These are phyloP conservation scores for Brachyptera risi DNA, from an alignment of 2,888 invertebrate species.

Conservation along the genomic window DNA sequence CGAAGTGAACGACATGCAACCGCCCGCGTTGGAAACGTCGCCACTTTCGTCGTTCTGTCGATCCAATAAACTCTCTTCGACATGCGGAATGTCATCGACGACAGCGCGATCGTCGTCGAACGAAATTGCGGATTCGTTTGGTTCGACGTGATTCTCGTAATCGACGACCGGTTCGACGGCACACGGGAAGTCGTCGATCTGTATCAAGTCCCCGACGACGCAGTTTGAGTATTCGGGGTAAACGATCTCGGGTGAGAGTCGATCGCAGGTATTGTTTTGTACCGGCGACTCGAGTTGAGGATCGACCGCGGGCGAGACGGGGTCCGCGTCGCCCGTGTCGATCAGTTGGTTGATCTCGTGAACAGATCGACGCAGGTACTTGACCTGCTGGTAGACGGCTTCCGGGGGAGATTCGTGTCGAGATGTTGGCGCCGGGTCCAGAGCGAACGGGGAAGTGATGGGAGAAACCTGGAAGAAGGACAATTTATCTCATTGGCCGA, in stretches of 20 bases:
- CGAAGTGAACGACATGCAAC: background rate
- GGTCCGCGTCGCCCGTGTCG: slow-evolving; percentile 33
- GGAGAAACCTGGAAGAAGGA: background rate
- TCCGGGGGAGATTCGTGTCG: slow-evolving; percentile 30
- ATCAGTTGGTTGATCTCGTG: slow-evolving; percentile 67
- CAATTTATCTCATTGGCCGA: no score
- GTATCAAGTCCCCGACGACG: background rate
- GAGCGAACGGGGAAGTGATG: background rate
- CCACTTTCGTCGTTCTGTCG: no score
- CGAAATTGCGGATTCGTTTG: background rate
- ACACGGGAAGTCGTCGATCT: background rate
- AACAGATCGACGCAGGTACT: slow-evolving; percentile 67
- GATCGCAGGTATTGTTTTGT: no score
- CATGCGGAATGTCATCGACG: background rate
- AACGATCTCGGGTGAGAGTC: background rate
- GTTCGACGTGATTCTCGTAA: background rate
- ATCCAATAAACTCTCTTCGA: no score
- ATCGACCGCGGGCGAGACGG: background rate
- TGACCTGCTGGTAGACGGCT: slow-evolving; percentile 70
- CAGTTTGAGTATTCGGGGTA: background rate
- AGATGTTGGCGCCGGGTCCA: background rate
- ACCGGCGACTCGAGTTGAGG: no score
- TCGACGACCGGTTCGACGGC: background rate
- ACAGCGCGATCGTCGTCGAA: background rate
- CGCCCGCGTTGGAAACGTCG: no score